phyloP scores from a whole-genome alignment of 2,888 invertebrate genomes.

The Myathropa florea region DNA sequence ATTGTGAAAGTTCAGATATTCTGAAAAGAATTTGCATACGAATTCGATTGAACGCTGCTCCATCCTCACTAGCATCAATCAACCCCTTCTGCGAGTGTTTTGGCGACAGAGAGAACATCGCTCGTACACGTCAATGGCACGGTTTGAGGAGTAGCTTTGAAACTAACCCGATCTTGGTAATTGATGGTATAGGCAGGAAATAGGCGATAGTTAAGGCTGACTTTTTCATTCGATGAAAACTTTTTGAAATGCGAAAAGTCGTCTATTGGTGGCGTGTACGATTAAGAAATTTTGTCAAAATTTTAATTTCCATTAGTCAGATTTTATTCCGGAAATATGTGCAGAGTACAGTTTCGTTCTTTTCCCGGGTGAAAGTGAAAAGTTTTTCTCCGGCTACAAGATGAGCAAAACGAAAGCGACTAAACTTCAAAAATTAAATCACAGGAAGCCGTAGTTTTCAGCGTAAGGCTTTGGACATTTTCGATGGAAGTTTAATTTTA shows the following conservation, averaged over 20 bases:
- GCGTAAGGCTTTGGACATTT: neutral
- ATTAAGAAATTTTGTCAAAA: conserved; percentile 18
- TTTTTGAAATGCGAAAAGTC: neutral
- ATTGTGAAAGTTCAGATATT: conserved; percentile 29
- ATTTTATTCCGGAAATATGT: conserved; percentile 16
- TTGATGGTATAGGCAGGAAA: conserved; percentile 34
- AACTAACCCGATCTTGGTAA: conserved; percentile 22
- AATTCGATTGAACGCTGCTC: conserved; percentile 42
- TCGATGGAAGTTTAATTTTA: neutral
- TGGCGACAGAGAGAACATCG: neutral
- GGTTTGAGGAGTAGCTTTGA: neutral
- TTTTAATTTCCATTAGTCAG: conserved; percentile 13
- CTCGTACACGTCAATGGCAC: neutral
- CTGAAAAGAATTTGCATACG: conserved; percentile 50
- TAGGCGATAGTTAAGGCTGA: neutral
- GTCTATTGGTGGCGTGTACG: neutral
- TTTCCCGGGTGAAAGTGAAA: neutral
- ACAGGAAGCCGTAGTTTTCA: neutral
- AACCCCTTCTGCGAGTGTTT: neutral
- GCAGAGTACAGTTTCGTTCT: neutral
- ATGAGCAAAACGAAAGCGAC: neutral
- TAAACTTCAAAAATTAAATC: neutral
- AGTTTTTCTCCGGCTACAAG: neutral
- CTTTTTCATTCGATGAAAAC: neutral
- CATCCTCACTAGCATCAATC: neutral